phyloP scores from a whole-genome alignment of 2,113 vertebrate genomes.

The Apodemus speciosus region DNA sequence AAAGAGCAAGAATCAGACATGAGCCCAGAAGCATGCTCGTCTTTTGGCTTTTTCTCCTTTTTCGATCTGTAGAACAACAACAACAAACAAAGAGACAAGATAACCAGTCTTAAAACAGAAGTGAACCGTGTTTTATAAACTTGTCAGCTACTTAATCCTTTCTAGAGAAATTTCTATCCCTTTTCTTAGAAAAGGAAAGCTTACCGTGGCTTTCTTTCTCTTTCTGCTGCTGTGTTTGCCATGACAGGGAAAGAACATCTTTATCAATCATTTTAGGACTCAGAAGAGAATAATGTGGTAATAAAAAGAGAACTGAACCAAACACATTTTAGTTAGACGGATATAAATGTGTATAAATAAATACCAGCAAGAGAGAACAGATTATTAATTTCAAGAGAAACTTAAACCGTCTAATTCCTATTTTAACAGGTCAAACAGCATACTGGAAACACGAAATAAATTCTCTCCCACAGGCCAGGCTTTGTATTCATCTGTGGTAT shows the following conservation, averaged over 20 bases:
- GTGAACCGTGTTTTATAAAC: conserved; percentile 36
- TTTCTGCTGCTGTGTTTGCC: conserved; percentile 14
- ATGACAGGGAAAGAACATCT: conserved; percentile 10
- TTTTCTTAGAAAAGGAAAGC: conserved; percentile 52
- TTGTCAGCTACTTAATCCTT: conserved; percentile 46
- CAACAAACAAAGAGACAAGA: background rate
- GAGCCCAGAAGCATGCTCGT: background rate
- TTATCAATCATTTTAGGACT: conserved; percentile 30
- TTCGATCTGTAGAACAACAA: background rate
- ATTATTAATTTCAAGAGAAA: background rate
- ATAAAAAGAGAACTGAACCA: conserved; percentile 32
- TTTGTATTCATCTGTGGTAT: background rate
- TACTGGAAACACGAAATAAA: background rate
- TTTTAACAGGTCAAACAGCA: background rate
- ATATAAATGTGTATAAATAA: background rate
- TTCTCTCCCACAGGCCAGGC: background rate
- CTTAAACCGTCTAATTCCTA: background rate
- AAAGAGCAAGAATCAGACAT: background rate
- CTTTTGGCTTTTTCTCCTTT: conserved; percentile 39
- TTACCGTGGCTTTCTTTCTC: conserved; percentile 44
- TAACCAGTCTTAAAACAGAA: background rate
- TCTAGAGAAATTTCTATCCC: conserved; percentile 6
- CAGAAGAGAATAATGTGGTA: conserved; percentile 23
- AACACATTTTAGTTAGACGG: background rate
- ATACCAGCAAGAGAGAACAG: background rate